Evolutionary conservation across 2,888 invertebrate genomes (phyloP), one percentile per base, ranked within the genome.

Genomic region (Norana najaformis): DNA sequence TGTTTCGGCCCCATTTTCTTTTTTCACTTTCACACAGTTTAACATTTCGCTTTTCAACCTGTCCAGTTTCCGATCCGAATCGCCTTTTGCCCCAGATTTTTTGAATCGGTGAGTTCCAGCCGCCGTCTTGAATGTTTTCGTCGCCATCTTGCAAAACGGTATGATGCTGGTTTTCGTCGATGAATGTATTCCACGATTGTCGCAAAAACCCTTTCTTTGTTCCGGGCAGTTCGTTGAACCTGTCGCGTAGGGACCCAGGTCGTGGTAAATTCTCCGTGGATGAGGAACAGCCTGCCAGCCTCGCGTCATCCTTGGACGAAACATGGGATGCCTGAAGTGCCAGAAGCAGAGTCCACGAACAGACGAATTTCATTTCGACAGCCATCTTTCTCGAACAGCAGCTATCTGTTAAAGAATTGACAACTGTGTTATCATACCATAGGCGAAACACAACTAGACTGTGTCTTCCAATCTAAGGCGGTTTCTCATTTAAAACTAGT

Each of bases 341-440:
- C 69, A 69, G n/a, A n/a, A 69, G n/a, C 69, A 69, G 69, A n/a
- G 69, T 69, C 30, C 69, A 69, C 3, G 69, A n/a, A 69, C 69
- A 69, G 69, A 69, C 69, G 69, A 69, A n/a, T 69, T n/a, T 69
- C 69, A 69, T 69, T 69, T 69, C 69, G 69, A n/a, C n/a, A n/a
- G n/a, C 69, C 69, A 69, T 69, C 69, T 69, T 69, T 69, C n/a
- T 69, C 69, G n/a, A n/a, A 30, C 6, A 69, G 69, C 8, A 69
- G 30, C 6, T 69, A 69, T n/a, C 69, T 69, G 69, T 69, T n/a
- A 69, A 69, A n/a, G 6, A 69, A 69, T n/a, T 69, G 69, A 69
- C 69, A 69, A 8, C 69, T 0, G n/a, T 69, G 30, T n/a, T 30
- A 69, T n/a, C n/a, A n/a, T n/a, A n/a, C 69, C 47, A 47, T 11